These are phyloP conservation scores for Phalanger gymnotis DNA, from an alignment of 2,797 vertebrate genomes.

Conservation along the genomic window DNA sequence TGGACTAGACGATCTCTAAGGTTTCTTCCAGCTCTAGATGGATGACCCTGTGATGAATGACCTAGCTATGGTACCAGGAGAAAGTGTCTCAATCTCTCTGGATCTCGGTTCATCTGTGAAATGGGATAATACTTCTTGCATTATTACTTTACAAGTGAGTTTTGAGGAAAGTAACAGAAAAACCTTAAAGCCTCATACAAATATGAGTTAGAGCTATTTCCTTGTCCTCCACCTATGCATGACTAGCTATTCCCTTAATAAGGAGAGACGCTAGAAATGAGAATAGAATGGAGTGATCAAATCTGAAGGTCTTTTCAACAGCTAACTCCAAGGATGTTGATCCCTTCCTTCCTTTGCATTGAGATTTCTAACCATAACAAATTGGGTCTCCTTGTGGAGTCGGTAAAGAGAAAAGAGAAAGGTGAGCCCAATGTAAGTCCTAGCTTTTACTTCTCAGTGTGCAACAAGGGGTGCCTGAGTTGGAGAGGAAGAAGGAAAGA, in stretches of 20 bases:
- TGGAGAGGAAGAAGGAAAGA: neutral
- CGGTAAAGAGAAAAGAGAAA: neutral
- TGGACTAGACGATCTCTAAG: neutral
- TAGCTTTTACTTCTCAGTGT: neutral
- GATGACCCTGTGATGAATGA: neutral
- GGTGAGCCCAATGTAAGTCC: neutral
- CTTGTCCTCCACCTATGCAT: neutral
- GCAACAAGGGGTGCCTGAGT: neutral
- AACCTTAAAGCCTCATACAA: neutral
- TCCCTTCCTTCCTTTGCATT: conserved; percentile 8
- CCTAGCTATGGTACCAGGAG: neutral
- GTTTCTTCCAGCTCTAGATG: neutral
- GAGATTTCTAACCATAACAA: neutral
- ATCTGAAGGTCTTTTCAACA: neutral
- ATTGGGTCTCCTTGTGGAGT: neutral
- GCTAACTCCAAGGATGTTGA: conserved; percentile 1
- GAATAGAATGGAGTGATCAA: neutral
- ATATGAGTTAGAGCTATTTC: neutral
- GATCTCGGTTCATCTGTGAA: neutral
- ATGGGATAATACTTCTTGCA: neutral
- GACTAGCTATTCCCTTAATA: neutral
- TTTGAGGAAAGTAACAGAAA: neutral
- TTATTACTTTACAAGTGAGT: neutral
- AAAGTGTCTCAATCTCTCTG: neutral
- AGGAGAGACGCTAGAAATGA: neutral